Conservation (phyloP, 2,113 vertebrate species). For the Anoplopoma fimbria region DNA sequence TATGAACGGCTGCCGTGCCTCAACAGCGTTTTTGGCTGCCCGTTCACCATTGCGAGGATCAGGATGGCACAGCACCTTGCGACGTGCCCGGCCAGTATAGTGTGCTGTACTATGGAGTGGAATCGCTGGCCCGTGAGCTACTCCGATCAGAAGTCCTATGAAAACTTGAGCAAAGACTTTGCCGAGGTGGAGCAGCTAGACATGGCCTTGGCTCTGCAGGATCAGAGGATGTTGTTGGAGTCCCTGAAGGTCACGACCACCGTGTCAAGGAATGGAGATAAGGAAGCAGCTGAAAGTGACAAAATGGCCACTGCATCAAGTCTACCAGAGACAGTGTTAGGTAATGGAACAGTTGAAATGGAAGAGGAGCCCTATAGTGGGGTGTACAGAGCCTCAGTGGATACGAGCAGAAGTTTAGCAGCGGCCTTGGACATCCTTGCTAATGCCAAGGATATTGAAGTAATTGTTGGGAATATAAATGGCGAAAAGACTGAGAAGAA, state of each 20-base stretch:
- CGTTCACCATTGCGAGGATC: constrained; percentile 90
- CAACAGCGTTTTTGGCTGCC: constrained; percentile 95
- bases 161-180: constrained; percentile 96
- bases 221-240: constrained; percentile 97
- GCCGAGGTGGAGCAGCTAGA: constrained; percentile 97
- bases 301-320: constrained; percentile 82
- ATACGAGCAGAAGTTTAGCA: constrained; percentile 92
- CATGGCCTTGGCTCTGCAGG: constrained; percentile 98
- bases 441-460: constrained; percentile 89
- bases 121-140: constrained; percentile 99
- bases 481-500: constrained; percentile 81
- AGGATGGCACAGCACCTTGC: constrained; percentile 95
- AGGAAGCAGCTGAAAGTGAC: constrained; percentile 82
- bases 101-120: constrained; percentile 99
- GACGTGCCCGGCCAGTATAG: constrained; percentile 95
- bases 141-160: constrained; percentile 94
- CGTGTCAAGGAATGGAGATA: constrained; percentile 89
- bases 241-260: constrained; percentile 96
- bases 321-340: constrained; percentile 77
- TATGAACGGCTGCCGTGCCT: constrained; percentile 95
- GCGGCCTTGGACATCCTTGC: constrained; percentile 94
- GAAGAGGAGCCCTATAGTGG: constrained; percentile 91
- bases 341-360: constrained; percentile 87
- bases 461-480: constrained; percentile 85
- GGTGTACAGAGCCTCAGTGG: constrained; percentile 91